Evolutionary conservation across 2,797 vertebrate genomes (phyloP).

Genomic region (Sternarchorhynchus goeldii): DNA sequence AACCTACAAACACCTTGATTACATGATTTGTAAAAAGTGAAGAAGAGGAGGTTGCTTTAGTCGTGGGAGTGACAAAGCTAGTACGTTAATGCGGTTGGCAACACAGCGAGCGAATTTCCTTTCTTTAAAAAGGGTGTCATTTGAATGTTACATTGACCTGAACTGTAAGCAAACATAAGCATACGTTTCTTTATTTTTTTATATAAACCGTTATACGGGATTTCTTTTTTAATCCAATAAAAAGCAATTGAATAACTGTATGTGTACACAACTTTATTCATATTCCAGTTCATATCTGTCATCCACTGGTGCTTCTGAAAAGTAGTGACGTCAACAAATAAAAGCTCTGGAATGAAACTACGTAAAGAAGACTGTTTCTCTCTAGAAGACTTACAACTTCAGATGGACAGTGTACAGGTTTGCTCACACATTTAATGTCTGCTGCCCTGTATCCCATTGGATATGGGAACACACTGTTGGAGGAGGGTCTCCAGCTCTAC

Average conservation of each 20-base stretch:
- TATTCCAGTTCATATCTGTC: neutral
- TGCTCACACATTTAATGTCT: neutral
- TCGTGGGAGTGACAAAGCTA: too few relatives aligned
- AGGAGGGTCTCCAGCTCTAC: conserved; percentile 8
- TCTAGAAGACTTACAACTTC: neutral
- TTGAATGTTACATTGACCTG: neutral
- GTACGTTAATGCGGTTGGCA: too few relatives aligned
- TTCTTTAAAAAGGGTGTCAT: too few relatives aligned
- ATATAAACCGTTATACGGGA: too few relatives aligned
- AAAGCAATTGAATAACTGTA: neutral
- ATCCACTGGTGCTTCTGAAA: neutral
- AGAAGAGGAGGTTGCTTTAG: too few relatives aligned
- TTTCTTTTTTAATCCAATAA: too few relatives aligned
- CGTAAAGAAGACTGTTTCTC: neutral
- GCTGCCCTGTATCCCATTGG: conserved; percentile 1
- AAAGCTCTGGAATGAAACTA: neutral
- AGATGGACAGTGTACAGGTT: too few relatives aligned
- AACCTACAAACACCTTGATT: too few relatives aligned
- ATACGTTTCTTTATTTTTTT: neutral
- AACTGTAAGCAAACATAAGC: conserved; percentile 2
- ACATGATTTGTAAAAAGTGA: too few relatives aligned
- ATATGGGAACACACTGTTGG: neutral
- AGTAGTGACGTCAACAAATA: neutral
- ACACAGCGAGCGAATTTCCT: too few relatives aligned
- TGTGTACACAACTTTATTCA: neutral